Base-by-base conservation (phyloP, 2,797 vertebrate species). In the Phoeniculus purpureus region DNA sequence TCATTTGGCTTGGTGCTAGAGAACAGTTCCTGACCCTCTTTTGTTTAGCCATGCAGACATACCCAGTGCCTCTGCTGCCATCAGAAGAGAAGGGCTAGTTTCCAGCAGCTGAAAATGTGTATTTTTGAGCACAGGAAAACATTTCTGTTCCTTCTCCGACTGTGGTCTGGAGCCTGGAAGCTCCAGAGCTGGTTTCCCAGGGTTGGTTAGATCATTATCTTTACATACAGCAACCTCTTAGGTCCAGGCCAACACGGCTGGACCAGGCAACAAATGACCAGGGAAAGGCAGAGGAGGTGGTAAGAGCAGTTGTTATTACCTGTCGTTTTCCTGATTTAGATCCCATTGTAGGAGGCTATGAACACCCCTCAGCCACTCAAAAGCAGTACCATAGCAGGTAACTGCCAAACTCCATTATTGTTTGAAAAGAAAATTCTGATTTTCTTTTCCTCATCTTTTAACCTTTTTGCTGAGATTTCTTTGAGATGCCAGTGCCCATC, bases 1-100 rank as follows among this genome's bases (percentile, higher is more conserved):
- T 10, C 34, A 55, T 2, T 13, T 27, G 9, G 13, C 18, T 4
- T 8, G 15, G 17, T 23, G 37, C 23, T 48, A 8, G 2, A 82
- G 12, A 50, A 34, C 3, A 1, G 3, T 48, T 32, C 18, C 25
- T 43, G 25, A 8, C 3, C 2, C 22, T 12, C 1, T 50, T 66
- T 27, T 84, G 5, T 66, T 81, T 61, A 73, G 29, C 12, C 16
- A 6, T 31, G 10, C 20, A 45, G 22, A 52, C 3, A 12, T 22
- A 17, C 2, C 5, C 9, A 34, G 21, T 65, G 52, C 4, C 9
- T 68, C 27, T 58, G 3, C 32, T 84, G 29, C 15, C 29, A 61
- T 83, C 67, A 26, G 15, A 15, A 66, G 12, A 4, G 22, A 74
- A 82, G 8, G 14, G 2, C 11, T 37, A n/a, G 7, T 51, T 55